Base-by-base conservation (phyloP, 2,113 vertebrate species). In the Epinephelus cyanopodus region DNA sequence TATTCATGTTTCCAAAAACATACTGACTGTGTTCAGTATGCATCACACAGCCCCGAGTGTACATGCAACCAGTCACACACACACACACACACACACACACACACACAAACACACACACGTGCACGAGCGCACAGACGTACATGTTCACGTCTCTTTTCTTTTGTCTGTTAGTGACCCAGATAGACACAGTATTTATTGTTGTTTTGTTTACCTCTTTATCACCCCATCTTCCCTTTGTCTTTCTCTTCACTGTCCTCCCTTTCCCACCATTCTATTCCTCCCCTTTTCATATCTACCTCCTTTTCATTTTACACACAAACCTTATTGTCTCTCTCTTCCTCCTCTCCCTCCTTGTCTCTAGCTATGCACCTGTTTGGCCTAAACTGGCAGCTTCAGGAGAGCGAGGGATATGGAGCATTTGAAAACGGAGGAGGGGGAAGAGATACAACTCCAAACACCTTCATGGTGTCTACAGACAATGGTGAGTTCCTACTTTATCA, bases 341-440 rank as follows among this genome's bases (percentile, higher is more conserved):
- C 33, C 33, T 21, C 6, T 14, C 47, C 67, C 19, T 50, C 14
- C 48, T 52, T 27, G 29, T 50, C n/a, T 65, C 37, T 52, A 99
- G 98, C 97, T 71, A 99, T 99, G 98, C 97, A 99, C 95, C 96
- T 99, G 29, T 97, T 99, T 93, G 98, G 98, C 87, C 96, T 99
- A 84, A 99, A 99, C 95, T 99, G 98, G 98, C 98, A 99, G 94
- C 95, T 99, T 73, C 98, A 99, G 93, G 98, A 99, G 92, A 96
- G 95, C 18, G 98, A 99, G 88, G 96, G 96, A 79, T 97, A 97
- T 81, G 93, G 92, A 23, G 96, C 97, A 0, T 99, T 99, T 94
- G 98, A 99, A 94, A 99, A 99, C 7, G 98, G 98, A 84, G 97
- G 95, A 93, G 96, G 92, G 94, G 91, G 76, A 95, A 74, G 98